These are phyloP conservation scores for Lasioglossum figueresi DNA, from an alignment of 2,888 invertebrate species.

Conservation along the genomic window DNA sequence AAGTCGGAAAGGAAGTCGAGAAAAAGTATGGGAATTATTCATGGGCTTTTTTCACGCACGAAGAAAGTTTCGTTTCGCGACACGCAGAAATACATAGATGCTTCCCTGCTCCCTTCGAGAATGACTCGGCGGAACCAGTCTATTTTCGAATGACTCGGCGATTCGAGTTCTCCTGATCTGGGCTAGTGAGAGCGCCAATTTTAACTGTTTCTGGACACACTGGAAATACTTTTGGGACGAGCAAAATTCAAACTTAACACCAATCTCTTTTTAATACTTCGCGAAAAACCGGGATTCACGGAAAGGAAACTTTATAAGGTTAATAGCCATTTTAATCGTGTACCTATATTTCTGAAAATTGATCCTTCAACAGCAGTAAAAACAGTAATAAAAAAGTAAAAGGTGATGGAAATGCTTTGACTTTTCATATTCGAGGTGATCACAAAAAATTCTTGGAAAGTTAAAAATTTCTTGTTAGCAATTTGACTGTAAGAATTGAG, in stretches of 20 bases:
- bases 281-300: no score
- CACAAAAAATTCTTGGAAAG: no score
- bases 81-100: constrained; percentile 55
- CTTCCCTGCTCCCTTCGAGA: constrained; percentile 58
- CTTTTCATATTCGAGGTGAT: no score
- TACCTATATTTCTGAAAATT: no score
- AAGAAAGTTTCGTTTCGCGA: constrained; percentile 24
- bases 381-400: no score
- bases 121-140: constrained; percentile 74
- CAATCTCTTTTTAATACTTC: background rate
- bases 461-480: no score
- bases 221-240: background rate
- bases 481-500: background rate
- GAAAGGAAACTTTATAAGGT: background rate
- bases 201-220: constrained; percentile 44
- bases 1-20: background rate
- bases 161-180: constrained; percentile 55
- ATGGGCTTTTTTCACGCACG: background rate
- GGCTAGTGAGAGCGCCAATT: constrained; percentile 59
- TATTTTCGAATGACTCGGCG: constrained; percentile 76
- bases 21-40: background rate
- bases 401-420: no score
- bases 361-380: no score
- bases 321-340: background rate
- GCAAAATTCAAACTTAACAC: background rate